A percentile compares a stretch with the other conserved stretches of the same genome.
phyloP scores from a whole-genome alignment of 1,140 invertebrate genomes.

The Theocolax elegans region DNA sequence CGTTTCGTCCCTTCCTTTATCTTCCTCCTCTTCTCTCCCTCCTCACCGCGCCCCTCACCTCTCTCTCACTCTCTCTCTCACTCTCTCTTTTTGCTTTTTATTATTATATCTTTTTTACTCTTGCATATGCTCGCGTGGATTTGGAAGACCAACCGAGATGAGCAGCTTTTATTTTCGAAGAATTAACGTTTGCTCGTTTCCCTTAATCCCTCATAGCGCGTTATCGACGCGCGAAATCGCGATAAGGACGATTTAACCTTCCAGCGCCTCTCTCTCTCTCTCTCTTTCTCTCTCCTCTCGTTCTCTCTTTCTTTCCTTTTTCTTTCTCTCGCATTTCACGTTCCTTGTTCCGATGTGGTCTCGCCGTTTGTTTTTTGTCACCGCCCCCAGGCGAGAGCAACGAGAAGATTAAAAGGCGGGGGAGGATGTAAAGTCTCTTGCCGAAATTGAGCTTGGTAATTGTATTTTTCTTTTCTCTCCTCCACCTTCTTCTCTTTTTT shows the following conservation, averaged over 20 bases:
- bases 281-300: constrained; percentile 1
- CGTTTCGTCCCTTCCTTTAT: constrained; percentile 15
- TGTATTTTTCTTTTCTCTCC: not conserved
- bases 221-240: constrained; percentile 14
- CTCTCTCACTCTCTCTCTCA: not conserved
- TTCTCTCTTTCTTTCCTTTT: not conserved
- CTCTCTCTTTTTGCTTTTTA: constrained; percentile 12
- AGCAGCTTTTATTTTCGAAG: constrained; percentile 4
- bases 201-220: constrained; percentile 6
- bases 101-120: no score
- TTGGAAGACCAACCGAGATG: constrained; percentile 21
- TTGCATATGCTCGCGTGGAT: no score
- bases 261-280: not conserved
- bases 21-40: not conserved
- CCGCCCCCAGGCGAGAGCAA: no score
- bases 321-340: constrained; percentile 39
- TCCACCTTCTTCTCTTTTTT: no score
- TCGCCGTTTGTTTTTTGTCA: constrained; percentile 17
- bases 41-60: not conserved
- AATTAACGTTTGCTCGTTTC: constrained; percentile 26
- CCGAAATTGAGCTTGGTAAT: constrained; percentile 5
- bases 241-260: constrained; percentile 26
- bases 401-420: not conserved
- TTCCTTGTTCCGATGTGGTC: constrained; percentile 35
- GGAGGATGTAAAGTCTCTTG: no score